Evolutionary conservation across 2,888 invertebrate species (phyloP).

Genomic region (Drosophila prostipennis): DNA sequence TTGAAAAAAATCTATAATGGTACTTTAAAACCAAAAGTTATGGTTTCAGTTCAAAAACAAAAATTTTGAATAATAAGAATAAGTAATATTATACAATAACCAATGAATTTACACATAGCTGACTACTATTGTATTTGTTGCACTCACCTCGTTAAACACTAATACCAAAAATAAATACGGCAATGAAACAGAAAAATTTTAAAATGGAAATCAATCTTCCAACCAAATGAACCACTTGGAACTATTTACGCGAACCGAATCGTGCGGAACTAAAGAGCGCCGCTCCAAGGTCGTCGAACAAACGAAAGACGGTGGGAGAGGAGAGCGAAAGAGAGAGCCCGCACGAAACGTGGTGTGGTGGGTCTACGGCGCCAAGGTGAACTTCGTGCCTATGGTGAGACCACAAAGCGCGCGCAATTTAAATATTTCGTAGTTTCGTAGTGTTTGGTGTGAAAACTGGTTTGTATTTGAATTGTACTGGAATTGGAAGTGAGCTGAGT

Average conservation of each 20-base stretch:
- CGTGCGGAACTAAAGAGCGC: neutral
- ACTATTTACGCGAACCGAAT: conserved; percentile 2
- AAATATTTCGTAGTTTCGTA: neutral
- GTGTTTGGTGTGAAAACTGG: neutral
- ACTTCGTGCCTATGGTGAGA: neutral
- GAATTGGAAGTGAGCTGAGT: neutral
- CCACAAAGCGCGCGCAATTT: conserved; percentile 16
- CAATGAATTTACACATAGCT: neutral
- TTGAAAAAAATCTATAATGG: too few relatives aligned
- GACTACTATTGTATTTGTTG: neutral
- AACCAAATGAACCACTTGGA: neutral
- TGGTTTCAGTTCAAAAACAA: too few relatives aligned
- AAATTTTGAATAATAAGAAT: neutral
- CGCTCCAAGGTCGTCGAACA: conserved; percentile 7
- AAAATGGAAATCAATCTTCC: neutral
- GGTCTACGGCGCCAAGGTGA: neutral
- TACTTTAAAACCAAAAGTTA: too few relatives aligned
- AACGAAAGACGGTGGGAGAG: conserved; percentile 3
- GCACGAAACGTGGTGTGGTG: conserved; percentile 13
- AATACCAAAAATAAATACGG: neutral
- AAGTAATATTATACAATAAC: neutral
- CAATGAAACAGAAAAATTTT: neutral
- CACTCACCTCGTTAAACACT: neutral
- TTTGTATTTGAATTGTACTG: neutral
- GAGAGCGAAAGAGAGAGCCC: conserved; percentile 3